These are phyloP conservation scores for Silurus meridionalis DNA, from an alignment of 2,113 vertebrate genomes.

Conservation along the genomic window DNA sequence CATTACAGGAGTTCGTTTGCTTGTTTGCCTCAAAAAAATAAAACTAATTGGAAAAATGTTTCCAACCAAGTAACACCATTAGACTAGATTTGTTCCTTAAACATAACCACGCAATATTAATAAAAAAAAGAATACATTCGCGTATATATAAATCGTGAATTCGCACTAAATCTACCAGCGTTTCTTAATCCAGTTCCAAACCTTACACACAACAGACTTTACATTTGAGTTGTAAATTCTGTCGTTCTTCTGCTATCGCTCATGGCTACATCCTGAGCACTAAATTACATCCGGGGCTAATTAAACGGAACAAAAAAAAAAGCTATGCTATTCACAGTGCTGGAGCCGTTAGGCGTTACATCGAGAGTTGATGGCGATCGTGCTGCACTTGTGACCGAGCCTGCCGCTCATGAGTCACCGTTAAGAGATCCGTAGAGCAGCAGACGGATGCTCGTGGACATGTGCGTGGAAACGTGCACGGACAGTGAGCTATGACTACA, in stretches of 20 bases:
- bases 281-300: slow-evolving; percentile 40
- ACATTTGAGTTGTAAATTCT: neutral
- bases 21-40: too few relatives aligned
- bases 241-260: slow-evolving; percentile 15
- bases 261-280: slow-evolving; percentile 30
- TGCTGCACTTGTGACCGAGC: slow-evolving; percentile 3
- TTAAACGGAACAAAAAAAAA: slow-evolving; percentile 30
- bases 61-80: neutral
- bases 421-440: neutral
- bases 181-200: neutral
- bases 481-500: slow-evolving; percentile 10
- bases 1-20: too few relatives aligned
- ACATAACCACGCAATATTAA: neutral
- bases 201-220: neutral
- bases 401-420: slow-evolving; percentile 31
- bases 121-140: too few relatives aligned
- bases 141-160: neutral
- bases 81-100: neutral
- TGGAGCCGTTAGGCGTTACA: slow-evolving; percentile 13
- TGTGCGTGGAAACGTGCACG: slow-evolving; percentile 53
- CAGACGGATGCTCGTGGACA: neutral
- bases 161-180: neutral
- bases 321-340: slow-evolving; percentile 37
- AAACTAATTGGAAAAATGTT: slow-evolving; percentile 3
- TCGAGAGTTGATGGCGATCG: slow-evolving; percentile 32